These are phyloP conservation scores for Orchesella flavescens DNA, from an alignment of 2,888 invertebrate species.

Conservation along the genomic window DNA sequence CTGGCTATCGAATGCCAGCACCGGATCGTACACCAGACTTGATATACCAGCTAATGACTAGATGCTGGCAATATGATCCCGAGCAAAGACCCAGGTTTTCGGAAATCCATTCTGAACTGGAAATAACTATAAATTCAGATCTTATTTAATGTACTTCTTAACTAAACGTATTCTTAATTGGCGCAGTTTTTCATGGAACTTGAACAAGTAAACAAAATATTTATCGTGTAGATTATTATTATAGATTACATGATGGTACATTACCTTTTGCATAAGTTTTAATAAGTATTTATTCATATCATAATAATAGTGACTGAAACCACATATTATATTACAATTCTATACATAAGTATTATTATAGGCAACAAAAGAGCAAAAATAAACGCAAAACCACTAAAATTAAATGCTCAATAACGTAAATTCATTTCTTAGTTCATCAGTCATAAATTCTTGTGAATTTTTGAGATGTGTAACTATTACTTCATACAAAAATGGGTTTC, in stretches of 20 bases:
- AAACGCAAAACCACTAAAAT: background rate
- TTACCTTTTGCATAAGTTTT: no score
- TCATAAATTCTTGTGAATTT: constrained; percentile 40
- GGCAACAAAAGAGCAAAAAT: background rate
- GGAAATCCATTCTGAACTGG: constrained; percentile 78
- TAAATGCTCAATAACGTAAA: constrained; percentile 19
- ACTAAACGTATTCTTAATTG: no score
- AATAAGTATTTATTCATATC: no score
- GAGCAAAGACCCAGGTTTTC: constrained; percentile 94
- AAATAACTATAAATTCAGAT: constrained; percentile 68
- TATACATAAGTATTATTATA: background rate
- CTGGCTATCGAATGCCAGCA: constrained; percentile 93
- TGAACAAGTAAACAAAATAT: no score
- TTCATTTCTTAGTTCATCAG: constrained; percentile 26
- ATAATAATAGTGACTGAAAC: no score
- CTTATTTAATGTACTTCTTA: constrained; percentile 36
- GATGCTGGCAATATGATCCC: constrained; percentile 95
- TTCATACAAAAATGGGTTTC: constrained; percentile 57
- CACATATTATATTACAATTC: no score
- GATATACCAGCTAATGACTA: constrained; percentile 91
- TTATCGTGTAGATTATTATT: no score
- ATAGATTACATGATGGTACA: no score
- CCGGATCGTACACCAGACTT: constrained; percentile 88
- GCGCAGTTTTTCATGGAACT: no score
- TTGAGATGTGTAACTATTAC: constrained; percentile 43